These are phyloP conservation scores for Ctenicera cuprea DNA, from an alignment of 2,888 invertebrate genomes.

Conservation along the genomic window DNA sequence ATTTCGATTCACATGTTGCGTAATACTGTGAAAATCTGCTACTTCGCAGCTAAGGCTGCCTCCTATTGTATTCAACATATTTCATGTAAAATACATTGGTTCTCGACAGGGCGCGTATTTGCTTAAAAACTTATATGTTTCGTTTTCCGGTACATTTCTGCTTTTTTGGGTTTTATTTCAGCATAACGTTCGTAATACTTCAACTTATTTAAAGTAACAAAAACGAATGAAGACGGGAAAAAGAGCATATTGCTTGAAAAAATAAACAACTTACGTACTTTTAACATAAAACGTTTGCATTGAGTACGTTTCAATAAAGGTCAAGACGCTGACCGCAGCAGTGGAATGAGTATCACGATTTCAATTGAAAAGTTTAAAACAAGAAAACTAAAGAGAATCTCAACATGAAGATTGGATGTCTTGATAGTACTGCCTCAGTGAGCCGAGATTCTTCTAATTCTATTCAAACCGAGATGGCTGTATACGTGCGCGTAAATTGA, in stretches of 20 bases:
- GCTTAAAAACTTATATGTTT: not conserved
- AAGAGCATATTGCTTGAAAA: not conserved
- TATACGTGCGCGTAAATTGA: not conserved
- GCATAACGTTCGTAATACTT: not conserved
- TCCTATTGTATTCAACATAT: slow-evolving; percentile 18
- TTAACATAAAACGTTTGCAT: no score
- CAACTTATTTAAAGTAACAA: not conserved
- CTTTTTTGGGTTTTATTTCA: not conserved
- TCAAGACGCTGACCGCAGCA: not conserved
- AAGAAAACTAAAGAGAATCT: slow-evolving; percentile 11
- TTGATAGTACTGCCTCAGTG: slow-evolving; percentile 6
- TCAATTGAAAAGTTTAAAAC: slow-evolving; percentile 14
- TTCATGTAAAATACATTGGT: slow-evolving; percentile 25
- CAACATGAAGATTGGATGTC: slow-evolving; percentile 13
- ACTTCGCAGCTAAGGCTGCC: slow-evolving; percentile 16
- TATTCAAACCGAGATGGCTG: not conserved
- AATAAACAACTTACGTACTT: no score
- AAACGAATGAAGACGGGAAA: not conserved
- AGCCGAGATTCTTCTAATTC: slow-evolving; percentile 8
- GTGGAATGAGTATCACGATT: not conserved
- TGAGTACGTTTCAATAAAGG: not conserved
- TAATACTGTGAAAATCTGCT: slow-evolving; percentile 27
- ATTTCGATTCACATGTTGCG: slow-evolving; percentile 41
- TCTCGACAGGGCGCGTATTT: not conserved
- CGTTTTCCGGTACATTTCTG: not conserved